These are phyloP conservation scores for Melanotaenia pygmaea DNA, from an alignment of 2,797 vertebrate species.

Conservation along the genomic window DNA sequence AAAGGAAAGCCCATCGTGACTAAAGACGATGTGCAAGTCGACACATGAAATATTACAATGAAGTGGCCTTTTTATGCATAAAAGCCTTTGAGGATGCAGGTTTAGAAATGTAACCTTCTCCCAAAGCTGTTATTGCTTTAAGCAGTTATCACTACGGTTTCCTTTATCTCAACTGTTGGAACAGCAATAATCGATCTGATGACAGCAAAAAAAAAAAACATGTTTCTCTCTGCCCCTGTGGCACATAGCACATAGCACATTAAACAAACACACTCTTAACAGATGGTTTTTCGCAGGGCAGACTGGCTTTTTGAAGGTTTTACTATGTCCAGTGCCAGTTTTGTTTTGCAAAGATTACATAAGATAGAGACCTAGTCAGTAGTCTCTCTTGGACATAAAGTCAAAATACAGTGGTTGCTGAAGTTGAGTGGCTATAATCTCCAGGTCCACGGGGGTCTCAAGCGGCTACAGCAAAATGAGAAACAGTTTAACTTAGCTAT, in stretches of 20 bases:
- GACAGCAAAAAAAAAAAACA: slow-evolving; percentile 56
- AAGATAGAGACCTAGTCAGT: slow-evolving; percentile 4
- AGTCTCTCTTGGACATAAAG: slow-evolving; percentile 13
- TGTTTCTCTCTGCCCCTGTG: slow-evolving; percentile 59
- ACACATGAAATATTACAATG: slow-evolving; percentile 23
- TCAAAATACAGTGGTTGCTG: slow-evolving; percentile 24
- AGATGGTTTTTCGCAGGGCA: slow-evolving; percentile 45
- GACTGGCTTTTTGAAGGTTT: slow-evolving; percentile 3
- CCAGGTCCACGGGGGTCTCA: slow-evolving; percentile 23
- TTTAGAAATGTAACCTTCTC: slow-evolving; percentile 37
- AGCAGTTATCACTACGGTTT: slow-evolving; percentile 45
- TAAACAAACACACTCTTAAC: slow-evolving; percentile 42
- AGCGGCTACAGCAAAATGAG: slow-evolving; percentile 40
- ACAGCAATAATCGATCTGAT: slow-evolving; percentile 67
- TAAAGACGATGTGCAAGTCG: slow-evolving; percentile 18
- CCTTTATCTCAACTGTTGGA: slow-evolving; percentile 58
- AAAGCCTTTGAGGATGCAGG: slow-evolving; percentile 36
- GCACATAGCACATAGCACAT: slow-evolving; percentile 17
- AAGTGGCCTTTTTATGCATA: slow-evolving; percentile 3
- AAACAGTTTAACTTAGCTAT: slow-evolving; percentile 54
- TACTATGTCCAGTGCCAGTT: background rate
- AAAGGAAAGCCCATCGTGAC: slow-evolving; percentile 18
- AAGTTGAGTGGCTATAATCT: slow-evolving; percentile 39
- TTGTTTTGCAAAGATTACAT: background rate
- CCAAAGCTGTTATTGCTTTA: slow-evolving; percentile 41